Conservation (phyloP, 2,113 vertebrate species). For the Arenaria interpres region DNA sequence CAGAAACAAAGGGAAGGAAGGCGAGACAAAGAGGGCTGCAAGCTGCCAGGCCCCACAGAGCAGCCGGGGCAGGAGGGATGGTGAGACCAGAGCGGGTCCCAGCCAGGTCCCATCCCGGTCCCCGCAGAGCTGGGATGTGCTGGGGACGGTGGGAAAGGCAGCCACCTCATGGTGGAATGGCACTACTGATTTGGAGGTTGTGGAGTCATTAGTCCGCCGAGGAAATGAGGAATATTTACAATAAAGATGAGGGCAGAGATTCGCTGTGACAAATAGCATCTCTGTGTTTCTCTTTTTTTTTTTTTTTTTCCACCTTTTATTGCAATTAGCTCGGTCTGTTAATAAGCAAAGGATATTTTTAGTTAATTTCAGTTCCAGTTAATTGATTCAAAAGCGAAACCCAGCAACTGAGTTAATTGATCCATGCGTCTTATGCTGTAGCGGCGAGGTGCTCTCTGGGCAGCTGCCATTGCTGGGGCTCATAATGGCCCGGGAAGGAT, state of each 20-base stretch:
- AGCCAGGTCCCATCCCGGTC: rapidly evolving
- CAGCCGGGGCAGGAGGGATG: neutral
- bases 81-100: neutral
- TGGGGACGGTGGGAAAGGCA: neutral
- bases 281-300: neutral
- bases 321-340: slow-evolving; percentile 66
- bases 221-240: slow-evolving; percentile 17
- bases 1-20: slow-evolving; percentile 48
- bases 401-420: slow-evolving; percentile 67
- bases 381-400: slow-evolving; percentile 70
- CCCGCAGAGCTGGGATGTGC: neutral
- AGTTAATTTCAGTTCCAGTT: slow-evolving; percentile 71
- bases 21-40: slow-evolving; percentile 36
- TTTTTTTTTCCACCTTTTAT: slow-evolving; percentile 8
- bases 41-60: rapidly evolving
- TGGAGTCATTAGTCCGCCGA: neutral
- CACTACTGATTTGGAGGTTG: neutral
- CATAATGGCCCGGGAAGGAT: neutral
- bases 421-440: slow-evolving; percentile 61
- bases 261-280: slow-evolving; percentile 22
- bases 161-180: neutral
- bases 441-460: neutral
- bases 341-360: slow-evolving; percentile 71
- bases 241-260: slow-evolving; percentile 28
- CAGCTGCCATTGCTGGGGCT: slow-evolving; percentile 26